phyloP scores from a whole-genome alignment of 23 tunicate species.

The Oikopleura albicans region DNA sequence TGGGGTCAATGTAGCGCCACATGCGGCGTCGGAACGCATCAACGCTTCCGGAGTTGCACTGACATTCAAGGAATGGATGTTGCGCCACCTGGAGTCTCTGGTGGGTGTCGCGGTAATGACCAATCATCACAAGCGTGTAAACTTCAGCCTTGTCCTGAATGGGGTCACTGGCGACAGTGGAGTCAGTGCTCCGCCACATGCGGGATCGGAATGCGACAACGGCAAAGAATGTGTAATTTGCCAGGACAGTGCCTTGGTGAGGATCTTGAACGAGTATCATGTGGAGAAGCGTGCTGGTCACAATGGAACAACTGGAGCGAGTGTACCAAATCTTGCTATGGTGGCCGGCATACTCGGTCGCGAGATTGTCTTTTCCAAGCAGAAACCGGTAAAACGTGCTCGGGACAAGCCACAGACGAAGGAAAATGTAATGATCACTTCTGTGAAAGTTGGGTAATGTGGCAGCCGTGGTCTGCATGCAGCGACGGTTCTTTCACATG shows the following conservation, averaged over 20 bases:
- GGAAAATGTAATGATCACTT: background rate
- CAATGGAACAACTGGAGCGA: background rate
- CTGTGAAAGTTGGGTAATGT: background rate
- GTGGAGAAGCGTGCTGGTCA: background rate
- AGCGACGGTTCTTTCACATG: background rate
- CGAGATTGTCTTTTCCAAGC: background rate
- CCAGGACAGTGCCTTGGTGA: background rate
- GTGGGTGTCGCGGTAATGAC: background rate
- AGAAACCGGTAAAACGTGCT: background rate
- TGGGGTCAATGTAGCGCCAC: background rate
- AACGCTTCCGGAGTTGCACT: background rate
- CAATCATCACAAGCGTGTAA: background rate
- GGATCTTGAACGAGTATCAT: background rate
- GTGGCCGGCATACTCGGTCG: background rate
- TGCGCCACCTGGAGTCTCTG: background rate
- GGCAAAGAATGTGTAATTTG: slow-evolving; percentile 3
- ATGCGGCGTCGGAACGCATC: background rate
- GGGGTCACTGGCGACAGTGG: background rate
- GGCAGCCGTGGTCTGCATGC: background rate
- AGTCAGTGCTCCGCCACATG: background rate
- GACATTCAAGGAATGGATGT: background rate
- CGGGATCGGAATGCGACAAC: background rate
- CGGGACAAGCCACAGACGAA: background rate
- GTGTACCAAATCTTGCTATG: background rate
- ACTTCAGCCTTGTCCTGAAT: background rate